phyloP scores from a whole-genome alignment of 37 sponge, comb jelly and placozoan species.

The Tethya wilhelma region DNA sequence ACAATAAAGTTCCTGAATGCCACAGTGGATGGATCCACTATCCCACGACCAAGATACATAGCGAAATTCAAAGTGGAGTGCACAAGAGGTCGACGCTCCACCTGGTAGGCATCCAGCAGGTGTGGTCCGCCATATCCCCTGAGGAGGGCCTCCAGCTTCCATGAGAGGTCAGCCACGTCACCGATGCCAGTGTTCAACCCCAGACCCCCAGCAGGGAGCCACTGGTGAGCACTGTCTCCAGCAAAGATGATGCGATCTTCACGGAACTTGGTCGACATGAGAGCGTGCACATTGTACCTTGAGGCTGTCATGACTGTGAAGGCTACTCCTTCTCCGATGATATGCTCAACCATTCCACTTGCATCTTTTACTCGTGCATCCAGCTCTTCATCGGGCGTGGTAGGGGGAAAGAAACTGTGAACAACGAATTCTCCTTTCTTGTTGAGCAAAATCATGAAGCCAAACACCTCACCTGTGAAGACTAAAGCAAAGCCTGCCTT shows the following conservation, averaged over 20 bases:
- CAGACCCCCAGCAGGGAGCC: slow-evolving; percentile 83
- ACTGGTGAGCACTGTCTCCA: slow-evolving; percentile 85
- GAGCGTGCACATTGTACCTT: slow-evolving; percentile 64
- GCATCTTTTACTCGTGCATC: slow-evolving; percentile 8
- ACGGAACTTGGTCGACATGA: slow-evolving; percentile 63
- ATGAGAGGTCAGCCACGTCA: slow-evolving; percentile 72
- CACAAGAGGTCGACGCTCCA: slow-evolving; percentile 55
- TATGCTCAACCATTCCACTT: background rate
- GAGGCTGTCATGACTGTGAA: slow-evolving; percentile 38
- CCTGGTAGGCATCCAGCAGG: slow-evolving; percentile 60
- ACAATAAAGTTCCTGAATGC: background rate
- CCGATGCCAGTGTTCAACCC: slow-evolving; percentile 82
- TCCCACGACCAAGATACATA: background rate
- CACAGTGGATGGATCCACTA: background rate
- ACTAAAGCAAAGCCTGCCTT: slow-evolving; percentile 31
- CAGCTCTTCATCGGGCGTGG: slow-evolving; percentile 22
- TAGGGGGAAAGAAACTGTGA: slow-evolving; percentile 29
- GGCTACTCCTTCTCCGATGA: slow-evolving; percentile 39
- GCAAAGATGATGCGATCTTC: slow-evolving; percentile 69
- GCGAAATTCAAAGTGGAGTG: slow-evolving; percentile 50
- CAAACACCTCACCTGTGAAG: background rate
- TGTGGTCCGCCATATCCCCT: slow-evolving; percentile 77
- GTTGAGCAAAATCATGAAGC: slow-evolving; percentile 35
- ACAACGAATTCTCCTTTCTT: slow-evolving; percentile 27
- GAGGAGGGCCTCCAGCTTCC: slow-evolving; percentile 77